phyloP scores from a whole-genome alignment of 2,797 vertebrate species.

The Poeciliopsis turneri region DNA sequence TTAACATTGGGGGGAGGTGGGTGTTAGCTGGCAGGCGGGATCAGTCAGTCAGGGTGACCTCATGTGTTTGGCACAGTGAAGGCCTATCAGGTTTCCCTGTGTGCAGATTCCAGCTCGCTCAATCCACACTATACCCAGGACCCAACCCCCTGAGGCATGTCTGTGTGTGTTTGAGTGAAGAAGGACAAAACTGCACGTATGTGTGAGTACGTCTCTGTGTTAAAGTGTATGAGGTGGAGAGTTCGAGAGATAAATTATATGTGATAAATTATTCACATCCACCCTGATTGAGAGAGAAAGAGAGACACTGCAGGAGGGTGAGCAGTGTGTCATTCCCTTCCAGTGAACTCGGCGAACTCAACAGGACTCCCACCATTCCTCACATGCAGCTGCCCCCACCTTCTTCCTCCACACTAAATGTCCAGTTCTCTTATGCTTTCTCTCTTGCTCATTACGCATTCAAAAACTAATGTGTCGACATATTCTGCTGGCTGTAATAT shows the following conservation, averaged over 20 bases:
- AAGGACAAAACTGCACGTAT: constrained; percentile 40
- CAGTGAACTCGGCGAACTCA: constrained; percentile 71
- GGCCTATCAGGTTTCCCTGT: constrained; percentile 79
- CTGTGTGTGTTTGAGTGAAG: constrained; percentile 31
- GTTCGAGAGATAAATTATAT: constrained; percentile 72
- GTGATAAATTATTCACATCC: constrained; percentile 74
- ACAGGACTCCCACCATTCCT: constrained; percentile 70
- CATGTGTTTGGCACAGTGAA: constrained; percentile 79
- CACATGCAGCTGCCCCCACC: constrained; percentile 31
- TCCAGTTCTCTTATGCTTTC: constrained; percentile 66
- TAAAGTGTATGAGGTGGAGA: constrained; percentile 54
- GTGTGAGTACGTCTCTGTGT: constrained; percentile 25
- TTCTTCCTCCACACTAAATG: constrained; percentile 55
- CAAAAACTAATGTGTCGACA: constrained; percentile 51
- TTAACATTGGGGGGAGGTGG: constrained; percentile 39
- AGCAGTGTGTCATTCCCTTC: constrained; percentile 62
- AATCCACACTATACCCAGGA: constrained; percentile 66
- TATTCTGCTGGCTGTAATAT: constrained; percentile 3
- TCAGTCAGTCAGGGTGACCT: constrained; percentile 80
- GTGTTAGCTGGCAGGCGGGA: constrained; percentile 56
- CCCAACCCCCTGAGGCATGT: constrained; percentile 54
- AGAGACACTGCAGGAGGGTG: constrained; percentile 46
- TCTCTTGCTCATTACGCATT: constrained; percentile 57
- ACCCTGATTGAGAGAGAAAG: constrained; percentile 40
- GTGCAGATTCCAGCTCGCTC: constrained; percentile 75